Evolutionary conservation across 2,797 vertebrate species (phyloP).

Genomic region (Rhadinocentrus ornatus): DNA sequence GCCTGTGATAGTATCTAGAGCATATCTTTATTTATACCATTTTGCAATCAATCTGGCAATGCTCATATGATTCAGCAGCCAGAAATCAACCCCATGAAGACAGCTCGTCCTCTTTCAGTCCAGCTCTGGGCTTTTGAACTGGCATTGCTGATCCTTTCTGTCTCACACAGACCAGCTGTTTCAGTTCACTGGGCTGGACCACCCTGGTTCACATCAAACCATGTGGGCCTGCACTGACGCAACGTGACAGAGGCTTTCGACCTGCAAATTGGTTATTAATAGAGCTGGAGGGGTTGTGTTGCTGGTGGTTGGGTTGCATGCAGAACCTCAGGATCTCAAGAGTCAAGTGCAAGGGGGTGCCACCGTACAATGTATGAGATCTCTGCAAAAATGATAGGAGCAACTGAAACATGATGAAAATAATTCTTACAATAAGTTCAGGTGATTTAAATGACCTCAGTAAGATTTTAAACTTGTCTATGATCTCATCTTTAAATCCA

Average conservation of each 20-base stretch:
- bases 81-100: constrained; percentile 41
- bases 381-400: not conserved
- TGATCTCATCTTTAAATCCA: not conserved
- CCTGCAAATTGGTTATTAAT: constrained; percentile 70
- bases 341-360: constrained; percentile 31
- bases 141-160: constrained; percentile 32
- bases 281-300: constrained; percentile 54
- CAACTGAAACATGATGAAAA: constrained; percentile 23
- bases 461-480: not conserved
- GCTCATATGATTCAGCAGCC: constrained; percentile 53
- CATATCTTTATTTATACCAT: constrained; percentile 4
- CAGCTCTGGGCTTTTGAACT: constrained; percentile 39
- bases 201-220: constrained; percentile 47
- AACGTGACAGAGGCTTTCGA: constrained; percentile 64
- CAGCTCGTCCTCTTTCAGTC: constrained; percentile 28
- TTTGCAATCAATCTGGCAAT: constrained; percentile 16
- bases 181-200: constrained; percentile 37
- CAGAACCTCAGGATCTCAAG: constrained; percentile 43
- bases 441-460: not conserved
- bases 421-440: not conserved
- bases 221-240: constrained; percentile 61
- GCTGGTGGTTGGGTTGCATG: constrained; percentile 43
- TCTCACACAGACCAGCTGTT: constrained; percentile 51
- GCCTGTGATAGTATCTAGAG: not conserved
- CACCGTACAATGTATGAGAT: not conserved